Conservation (phyloP, 2,797 vertebrate genomes). For the Pangasius macronema region DNA sequence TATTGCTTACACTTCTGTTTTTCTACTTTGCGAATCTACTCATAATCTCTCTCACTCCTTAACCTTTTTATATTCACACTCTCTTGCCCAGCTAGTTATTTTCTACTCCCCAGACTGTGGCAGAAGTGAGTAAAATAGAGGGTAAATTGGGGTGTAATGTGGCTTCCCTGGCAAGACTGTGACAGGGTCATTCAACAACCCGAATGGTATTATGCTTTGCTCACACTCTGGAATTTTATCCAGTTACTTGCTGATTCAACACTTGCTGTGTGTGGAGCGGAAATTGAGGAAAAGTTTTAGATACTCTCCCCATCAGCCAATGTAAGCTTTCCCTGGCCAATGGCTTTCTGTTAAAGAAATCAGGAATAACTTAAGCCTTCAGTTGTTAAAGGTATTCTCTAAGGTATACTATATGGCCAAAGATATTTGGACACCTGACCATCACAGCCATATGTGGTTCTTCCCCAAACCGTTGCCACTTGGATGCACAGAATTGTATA, state of each 20-base stretch:
- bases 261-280: neutral
- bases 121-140: slow-evolving; percentile 73
- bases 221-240: slow-evolving; percentile 1
- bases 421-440: neutral
- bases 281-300: neutral
- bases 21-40: neutral
- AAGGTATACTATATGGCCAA: neutral
- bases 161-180: neutral
- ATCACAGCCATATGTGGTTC: neutral
- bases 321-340: neutral
- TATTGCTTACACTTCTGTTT: slow-evolving; percentile 44
- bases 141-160: slow-evolving; percentile 69
- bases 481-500: neutral
- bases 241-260: slow-evolving; percentile 25
- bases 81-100: slow-evolving; percentile 4
- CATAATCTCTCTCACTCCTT: neutral
- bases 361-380: neutral
- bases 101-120: neutral
- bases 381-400: neutral
- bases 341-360: neutral
- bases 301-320: neutral
- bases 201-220: slow-evolving; percentile 1
- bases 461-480: neutral
- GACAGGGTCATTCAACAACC: slow-evolving; percentile 9
- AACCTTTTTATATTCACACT: slow-evolving; percentile 27